A percentile compares a stretch with the other conserved stretches of the same genome.
Evolutionary conservation across 2,113 vertebrate genomes (phyloP).

Genomic region (Barnardius zonarius): DNA sequence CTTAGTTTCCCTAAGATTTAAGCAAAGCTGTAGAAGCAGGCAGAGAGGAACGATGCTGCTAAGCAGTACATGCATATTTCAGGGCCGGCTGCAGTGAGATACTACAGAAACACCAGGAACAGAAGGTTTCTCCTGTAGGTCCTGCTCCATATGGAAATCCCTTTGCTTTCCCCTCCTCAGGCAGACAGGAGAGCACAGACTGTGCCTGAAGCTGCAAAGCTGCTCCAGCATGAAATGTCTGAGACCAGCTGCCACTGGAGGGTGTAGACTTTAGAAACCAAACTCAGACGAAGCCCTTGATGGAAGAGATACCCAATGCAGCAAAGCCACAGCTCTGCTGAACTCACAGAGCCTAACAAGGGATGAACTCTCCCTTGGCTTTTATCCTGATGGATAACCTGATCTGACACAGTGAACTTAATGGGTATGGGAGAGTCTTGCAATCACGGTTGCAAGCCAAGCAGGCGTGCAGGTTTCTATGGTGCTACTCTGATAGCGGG

Average conservation of each 20-base stretch:
- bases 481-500: neutral
- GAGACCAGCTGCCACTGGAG: neutral
- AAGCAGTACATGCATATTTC: neutral
- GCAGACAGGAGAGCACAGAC: neutral
- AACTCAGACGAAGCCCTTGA: neutral
- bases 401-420: neutral
- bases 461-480: neutral
- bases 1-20: neutral
- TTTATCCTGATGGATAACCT: neutral
- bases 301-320: neutral
- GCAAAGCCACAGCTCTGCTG: neutral
- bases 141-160: neutral
- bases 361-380: neutral
- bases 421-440: neutral
- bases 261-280: neutral
- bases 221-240: neutral
- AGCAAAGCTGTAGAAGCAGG: neutral
- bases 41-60: neutral
- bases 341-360: neutral
- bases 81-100: neutral
- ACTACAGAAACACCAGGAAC: rapidly evolving
- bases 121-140: neutral
- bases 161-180: neutral
- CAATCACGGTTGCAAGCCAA: neutral
- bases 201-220: neutral